A percentile compares a stretch with the other conserved stretches of the same genome.
phyloP scores from a whole-genome alignment of 2,888 invertebrate genomes.

The Galeruca laticollis region DNA sequence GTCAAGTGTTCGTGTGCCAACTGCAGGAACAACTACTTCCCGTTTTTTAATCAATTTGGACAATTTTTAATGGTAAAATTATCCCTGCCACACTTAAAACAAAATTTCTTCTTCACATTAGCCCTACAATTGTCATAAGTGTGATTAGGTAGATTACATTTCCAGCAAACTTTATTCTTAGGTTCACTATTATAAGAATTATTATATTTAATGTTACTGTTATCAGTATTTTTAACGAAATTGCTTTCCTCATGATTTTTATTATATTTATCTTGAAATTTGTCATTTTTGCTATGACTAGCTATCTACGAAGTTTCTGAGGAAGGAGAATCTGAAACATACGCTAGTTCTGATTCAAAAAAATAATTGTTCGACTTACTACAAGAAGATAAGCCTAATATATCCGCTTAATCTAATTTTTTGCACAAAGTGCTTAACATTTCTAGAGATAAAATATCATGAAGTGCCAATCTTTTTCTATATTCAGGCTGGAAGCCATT shows the following conservation, averaged over 20 bases:
- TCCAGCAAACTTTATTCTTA: background rate
- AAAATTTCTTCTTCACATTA: conserved; percentile 30
- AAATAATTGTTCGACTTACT: too few relatives aligned
- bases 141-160: conserved; percentile 5
- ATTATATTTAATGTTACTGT: background rate
- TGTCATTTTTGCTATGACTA: background rate
- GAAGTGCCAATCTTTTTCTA: too few relatives aligned
- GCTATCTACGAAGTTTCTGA: background rate
- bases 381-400: too few relatives aligned
- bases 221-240: background rate
- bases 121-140: too few relatives aligned
- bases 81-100: conserved; percentile 38
- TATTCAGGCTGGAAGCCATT: too few relatives aligned
- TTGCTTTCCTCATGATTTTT: background rate
- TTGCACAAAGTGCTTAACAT: too few relatives aligned
- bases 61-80: conserved; percentile 33
- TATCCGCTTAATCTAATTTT: too few relatives aligned
- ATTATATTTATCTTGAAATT: background rate
- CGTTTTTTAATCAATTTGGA: conserved; percentile 21
- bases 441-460: too few relatives aligned
- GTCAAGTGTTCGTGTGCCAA: background rate
- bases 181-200: background rate
- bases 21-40: background rate
- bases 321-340: background rate
- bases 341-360: too few relatives aligned